Evolutionary conservation across 2,797 vertebrate species (phyloP), one percentile per base, ranked within the genome.

Genomic region (Sus cebifrons): DNA sequence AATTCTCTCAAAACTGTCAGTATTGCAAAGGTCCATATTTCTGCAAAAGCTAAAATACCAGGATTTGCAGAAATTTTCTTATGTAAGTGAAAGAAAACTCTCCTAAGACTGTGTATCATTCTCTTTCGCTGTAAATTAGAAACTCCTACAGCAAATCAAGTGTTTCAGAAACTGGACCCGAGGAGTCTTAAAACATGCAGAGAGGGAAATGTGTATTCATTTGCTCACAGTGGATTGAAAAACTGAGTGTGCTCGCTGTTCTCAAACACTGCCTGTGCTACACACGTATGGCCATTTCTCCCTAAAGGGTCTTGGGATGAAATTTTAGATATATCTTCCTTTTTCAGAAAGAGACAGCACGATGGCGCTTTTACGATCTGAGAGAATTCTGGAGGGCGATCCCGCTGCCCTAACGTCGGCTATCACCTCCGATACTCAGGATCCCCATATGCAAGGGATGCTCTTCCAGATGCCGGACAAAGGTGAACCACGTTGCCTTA

Each of bases 141-240:
- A 73, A 64, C 58, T 64, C 36, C 56, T 62, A 29, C 21, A 74
- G 29, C 14, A 6, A 36, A 62, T 0, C 73, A 6, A 9, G 32
- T 17, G 17, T 62, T 64, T 65, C 64, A 1, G 25, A 64, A 16
- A 85, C 23, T 52, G 20, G 14, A 60, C 36, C 62, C 15, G 78
- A 40, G 8, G 5, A 12, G 75, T 75, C 36, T 11, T 62, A 64
- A 83, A 83, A 52, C 23, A 52, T 25, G 20, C 27, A 8, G 16
- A 49, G 3, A 12, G n/a, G 14, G 0, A 0, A 21, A 1, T 10
- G 11, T 15, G 8, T 62, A 52, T 12, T 21, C 2, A 29, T 16
- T 27, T 13, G 15, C 23, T 74, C 21, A 56, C 36, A 56, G 5
- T 14, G 32, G 11, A 36, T 91, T 73, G 36, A 36, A 64, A 74